Conservation (phyloP, 2,797 vertebrate species). For the Oreochromis mossambicus region DNA sequence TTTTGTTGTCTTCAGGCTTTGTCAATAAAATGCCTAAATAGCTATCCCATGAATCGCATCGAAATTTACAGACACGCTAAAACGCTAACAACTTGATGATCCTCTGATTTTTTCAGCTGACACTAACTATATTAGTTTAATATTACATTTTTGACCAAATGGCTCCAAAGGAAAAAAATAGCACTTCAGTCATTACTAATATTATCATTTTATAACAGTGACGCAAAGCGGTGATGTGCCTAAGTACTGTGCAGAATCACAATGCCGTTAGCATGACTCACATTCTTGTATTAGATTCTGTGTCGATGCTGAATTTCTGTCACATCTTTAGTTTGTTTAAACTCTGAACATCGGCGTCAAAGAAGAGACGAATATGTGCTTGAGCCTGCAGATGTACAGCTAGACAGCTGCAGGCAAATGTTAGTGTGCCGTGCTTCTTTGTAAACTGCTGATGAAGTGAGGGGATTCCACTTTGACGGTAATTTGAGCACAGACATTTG, state of each 20-base stretch:
- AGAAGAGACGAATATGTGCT: neutral
- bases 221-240: neutral
- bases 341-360: neutral
- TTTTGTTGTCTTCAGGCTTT: neutral
- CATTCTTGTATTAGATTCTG: neutral
- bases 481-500: conserved; percentile 31
- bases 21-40: neutral
- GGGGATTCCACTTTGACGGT: conserved; percentile 32
- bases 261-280: neutral
- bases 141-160: neutral
- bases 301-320: neutral
- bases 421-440: neutral
- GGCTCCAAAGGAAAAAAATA: neutral
- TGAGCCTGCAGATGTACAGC: neutral
- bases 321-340: neutral
- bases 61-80: neutral
- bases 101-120: neutral
- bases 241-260: neutral
- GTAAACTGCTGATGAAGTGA: conserved; percentile 26
- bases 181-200: neutral
- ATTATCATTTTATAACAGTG: neutral
- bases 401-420: neutral
- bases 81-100: neutral
- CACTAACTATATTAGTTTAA: neutral
- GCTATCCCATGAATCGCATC: neutral